Percentiles rank a stretch among this genome's conserved stretches.
Conservation (phyloP, 2,797 vertebrate species). For the Propithecus perrieri region DNA sequence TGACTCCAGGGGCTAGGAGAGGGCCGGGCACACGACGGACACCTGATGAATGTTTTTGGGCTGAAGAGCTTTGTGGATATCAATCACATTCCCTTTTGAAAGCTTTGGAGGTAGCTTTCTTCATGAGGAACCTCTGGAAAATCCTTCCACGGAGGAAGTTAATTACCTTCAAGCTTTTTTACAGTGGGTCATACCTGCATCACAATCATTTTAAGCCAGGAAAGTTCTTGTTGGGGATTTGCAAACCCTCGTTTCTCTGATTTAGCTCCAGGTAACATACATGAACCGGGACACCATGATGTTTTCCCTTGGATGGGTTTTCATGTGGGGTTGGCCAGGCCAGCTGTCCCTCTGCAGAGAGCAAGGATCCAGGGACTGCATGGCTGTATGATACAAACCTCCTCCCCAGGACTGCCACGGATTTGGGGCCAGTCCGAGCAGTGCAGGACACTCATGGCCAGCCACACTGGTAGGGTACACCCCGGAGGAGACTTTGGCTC, state of each 20-base stretch:
- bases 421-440: neutral
- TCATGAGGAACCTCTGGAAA: neutral
- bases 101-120: neutral
- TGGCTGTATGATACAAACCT: neutral
- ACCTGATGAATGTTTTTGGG: neutral
- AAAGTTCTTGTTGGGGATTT: neutral
- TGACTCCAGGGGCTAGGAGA: neutral
- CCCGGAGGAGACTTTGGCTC: neutral
- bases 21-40: neutral
- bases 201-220: neutral
- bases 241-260: neutral
- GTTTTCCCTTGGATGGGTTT: neutral
- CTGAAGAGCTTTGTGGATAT: neutral
- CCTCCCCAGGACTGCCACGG: neutral
- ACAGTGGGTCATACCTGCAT: neutral
- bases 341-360: neutral
- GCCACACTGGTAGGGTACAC: neutral
- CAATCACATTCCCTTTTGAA: neutral
- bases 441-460: neutral
- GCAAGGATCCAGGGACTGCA: neutral
- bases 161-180: neutral
- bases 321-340: neutral
- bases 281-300: neutral
- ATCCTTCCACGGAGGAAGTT: neutral
- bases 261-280: neutral